Percentiles rank a stretch among this genome's conserved stretches.
These are phyloP conservation scores for Galaxea fascicularis DNA, from an alignment of 92 coral and sea anemone species.

Conservation along the genomic window DNA sequence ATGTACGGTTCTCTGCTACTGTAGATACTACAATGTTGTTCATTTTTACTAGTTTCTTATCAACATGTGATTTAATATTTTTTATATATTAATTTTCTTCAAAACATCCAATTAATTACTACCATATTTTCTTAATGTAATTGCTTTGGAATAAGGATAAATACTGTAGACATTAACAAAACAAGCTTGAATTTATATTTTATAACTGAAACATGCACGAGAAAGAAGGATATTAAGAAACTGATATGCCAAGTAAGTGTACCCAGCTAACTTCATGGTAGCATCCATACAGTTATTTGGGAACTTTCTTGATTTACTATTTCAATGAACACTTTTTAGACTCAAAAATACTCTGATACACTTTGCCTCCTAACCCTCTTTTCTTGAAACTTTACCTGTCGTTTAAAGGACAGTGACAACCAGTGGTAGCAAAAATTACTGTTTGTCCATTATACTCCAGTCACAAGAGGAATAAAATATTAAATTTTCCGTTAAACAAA, in stretches of 20 bases:
- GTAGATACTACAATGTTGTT: slow-evolving; percentile 1
- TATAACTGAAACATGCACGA: neutral
- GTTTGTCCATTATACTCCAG: neutral
- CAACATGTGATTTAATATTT: slow-evolving; percentile 2
- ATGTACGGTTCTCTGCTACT: slow-evolving; percentile 14
- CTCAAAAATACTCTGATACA: neutral
- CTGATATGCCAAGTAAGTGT: neutral
- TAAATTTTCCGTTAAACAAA: neutral
- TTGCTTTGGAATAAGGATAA: slow-evolving; percentile 2
- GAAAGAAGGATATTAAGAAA: neutral
- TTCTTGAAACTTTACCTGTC: slow-evolving; percentile 7
- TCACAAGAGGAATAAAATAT: slow-evolving; percentile 7
- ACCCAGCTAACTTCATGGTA: neutral
- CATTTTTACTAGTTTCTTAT: neutral
- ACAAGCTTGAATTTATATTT: neutral
- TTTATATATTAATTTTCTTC: neutral
- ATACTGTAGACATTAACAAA: slow-evolving; percentile 5
- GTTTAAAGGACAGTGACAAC: neutral
- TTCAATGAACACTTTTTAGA: neutral
- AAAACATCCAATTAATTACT: neutral
- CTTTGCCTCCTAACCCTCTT: neutral
- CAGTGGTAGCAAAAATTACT: neutral
- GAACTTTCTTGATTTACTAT: neutral
- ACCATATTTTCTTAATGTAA: neutral
- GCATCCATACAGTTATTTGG: neutral